Conservation (phyloP, 2,113 vertebrate genomes). For the Zingel zingel region DNA sequence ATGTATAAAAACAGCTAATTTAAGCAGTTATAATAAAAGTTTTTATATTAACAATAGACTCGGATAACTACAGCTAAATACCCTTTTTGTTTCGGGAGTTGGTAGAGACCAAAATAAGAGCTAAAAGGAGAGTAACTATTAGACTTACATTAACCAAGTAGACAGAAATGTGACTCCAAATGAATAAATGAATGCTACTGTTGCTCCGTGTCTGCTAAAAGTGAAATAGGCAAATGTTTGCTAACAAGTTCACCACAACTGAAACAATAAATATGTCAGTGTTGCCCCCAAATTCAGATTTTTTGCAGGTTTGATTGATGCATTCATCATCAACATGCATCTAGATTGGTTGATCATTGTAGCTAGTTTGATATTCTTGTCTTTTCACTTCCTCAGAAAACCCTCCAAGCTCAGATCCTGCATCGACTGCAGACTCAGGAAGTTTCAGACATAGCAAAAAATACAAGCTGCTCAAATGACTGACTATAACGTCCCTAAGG, state of each 20-base stretch:
- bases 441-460: not conserved
- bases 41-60: no score
- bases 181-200: not conserved
- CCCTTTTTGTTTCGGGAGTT: not conserved
- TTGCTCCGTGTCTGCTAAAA: not conserved
- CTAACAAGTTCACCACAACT: not conserved
- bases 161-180: not conserved
- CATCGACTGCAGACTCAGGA: not conserved
- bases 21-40: no score
- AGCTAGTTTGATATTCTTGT: not conserved
- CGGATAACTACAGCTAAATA: not conserved
- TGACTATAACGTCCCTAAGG: not conserved
- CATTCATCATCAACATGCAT: not conserved
- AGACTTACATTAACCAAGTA: not conserved
- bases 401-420: not conserved
- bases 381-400: not conserved
- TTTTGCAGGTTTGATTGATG: not conserved
- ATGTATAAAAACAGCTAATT: no score
- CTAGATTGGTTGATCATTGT: not conserved
- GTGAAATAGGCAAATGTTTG: not conserved
- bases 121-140: not conserved
- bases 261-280: not conserved
- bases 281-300: not conserved
- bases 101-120: no score
- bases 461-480: not conserved